These are phyloP conservation scores for Ageneiosus marmoratus DNA, from an alignment of 2,113 vertebrate species.

Conservation along the genomic window DNA sequence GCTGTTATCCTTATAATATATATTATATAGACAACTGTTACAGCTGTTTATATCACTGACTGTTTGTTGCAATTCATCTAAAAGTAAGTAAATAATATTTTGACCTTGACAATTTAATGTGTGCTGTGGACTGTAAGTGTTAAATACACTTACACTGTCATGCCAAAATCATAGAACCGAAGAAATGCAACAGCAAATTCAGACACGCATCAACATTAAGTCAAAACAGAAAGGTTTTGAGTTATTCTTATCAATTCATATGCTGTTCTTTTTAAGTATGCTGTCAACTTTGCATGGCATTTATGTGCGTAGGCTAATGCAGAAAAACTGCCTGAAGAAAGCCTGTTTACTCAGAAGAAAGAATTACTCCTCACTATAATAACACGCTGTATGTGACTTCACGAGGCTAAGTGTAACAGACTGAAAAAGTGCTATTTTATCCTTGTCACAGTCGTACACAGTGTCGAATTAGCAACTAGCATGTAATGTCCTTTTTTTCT, in stretches of 20 bases:
- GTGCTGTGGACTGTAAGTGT: background rate
- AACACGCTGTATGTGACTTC: background rate
- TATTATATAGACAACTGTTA: slow-evolving; percentile 20
- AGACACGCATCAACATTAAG: background rate
- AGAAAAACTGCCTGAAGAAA: background rate
- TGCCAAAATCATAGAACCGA: background rate
- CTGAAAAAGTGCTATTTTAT: background rate
- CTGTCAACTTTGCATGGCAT: background rate
- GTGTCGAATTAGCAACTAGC: background rate
- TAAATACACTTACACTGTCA: no score
- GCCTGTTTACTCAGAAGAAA: background rate
- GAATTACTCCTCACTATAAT: background rate
- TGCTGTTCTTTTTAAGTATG: background rate
- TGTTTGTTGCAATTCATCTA: background rate
- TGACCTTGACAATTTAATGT: background rate
- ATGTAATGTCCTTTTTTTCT: background rate
- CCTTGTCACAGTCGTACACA: background rate
- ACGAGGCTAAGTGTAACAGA: background rate
- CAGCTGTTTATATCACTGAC: slow-evolving; percentile 35
- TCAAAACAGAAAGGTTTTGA: background rate
- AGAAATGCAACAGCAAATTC: background rate
- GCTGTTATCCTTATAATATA: background rate
- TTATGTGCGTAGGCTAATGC: background rate
- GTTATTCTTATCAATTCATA: background rate
- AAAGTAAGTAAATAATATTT: background rate